phyloP scores from a whole-genome alignment of 2,888 invertebrate species.

The Papilio protenor region DNA sequence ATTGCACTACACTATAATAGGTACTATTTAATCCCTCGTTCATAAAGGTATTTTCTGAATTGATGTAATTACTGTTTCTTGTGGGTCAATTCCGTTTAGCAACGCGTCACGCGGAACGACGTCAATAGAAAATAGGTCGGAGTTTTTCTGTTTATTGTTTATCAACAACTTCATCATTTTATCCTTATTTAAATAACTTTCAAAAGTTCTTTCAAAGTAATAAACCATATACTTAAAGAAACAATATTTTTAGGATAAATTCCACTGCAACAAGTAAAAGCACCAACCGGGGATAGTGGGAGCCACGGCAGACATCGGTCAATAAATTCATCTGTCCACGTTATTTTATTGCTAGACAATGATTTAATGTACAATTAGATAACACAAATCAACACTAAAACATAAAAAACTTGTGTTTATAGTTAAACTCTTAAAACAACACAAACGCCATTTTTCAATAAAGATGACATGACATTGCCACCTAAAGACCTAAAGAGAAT shows the following conservation, averaged over 20 bases:
- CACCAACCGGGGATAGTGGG: slow-evolving; percentile 83
- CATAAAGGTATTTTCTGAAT: slow-evolving; percentile 29
- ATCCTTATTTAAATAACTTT: background rate
- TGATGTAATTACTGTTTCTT: slow-evolving; percentile 42
- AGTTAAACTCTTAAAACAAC: slow-evolving; percentile 70
- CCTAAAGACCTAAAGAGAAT: slow-evolving; percentile 27
- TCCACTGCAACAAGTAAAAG: slow-evolving; percentile 52
- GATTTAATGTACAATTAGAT: slow-evolving; percentile 53
- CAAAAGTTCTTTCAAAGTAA: slow-evolving; percentile 33
- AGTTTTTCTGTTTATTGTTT: slow-evolving; percentile 45
- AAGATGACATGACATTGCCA: slow-evolving; percentile 49
- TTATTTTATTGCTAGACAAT: slow-evolving; percentile 64
- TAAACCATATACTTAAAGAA: slow-evolving; percentile 12
- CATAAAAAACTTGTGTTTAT: slow-evolving; percentile 70
- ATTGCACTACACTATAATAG: background rate
- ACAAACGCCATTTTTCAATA: slow-evolving; percentile 78
- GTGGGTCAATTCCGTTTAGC: slow-evolving; percentile 54
- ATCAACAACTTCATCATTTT: slow-evolving; percentile 16
- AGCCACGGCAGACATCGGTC: slow-evolving; percentile 84
- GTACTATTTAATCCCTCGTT: slow-evolving; percentile 5
- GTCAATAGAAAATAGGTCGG: slow-evolving; percentile 80
- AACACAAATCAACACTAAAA: slow-evolving; percentile 52
- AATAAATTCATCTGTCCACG: slow-evolving; percentile 81
- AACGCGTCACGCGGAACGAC: slow-evolving; percentile 80
- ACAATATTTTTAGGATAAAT: slow-evolving; percentile 38